Conservation (phyloP, 1,140 invertebrate species). For the Drosophila rhopaloa region DNA sequence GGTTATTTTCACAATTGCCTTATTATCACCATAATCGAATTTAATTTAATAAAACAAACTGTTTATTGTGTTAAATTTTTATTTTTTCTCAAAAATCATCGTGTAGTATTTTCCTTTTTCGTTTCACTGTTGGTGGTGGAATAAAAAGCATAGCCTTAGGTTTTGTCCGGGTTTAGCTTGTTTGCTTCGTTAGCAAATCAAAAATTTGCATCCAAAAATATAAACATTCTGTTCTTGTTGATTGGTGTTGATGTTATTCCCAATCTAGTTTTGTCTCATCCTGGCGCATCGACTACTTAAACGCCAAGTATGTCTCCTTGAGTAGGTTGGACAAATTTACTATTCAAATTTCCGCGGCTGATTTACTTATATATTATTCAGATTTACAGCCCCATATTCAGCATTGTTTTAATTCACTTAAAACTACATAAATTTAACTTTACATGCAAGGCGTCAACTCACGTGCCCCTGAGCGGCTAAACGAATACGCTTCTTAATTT, state of each 20-base stretch:
- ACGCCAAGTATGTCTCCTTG: constrained; percentile 39
- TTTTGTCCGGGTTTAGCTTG: constrained; percentile 12
- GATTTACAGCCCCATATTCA: constrained; percentile 46
- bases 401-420: constrained; percentile 80
- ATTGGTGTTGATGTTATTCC: constrained; percentile 43
- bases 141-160: not conserved
- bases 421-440: constrained; percentile 80
- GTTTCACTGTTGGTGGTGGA: constrained; percentile 2
- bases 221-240: constrained; percentile 64
- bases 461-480: constrained; percentile 69
- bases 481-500: constrained; percentile 32
- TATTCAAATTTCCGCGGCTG: constrained; percentile 70
- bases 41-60: not conserved
- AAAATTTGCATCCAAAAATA: constrained; percentile 72
- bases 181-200: constrained; percentile 70
- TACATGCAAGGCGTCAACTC: constrained; percentile 69
- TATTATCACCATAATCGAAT: not conserved
- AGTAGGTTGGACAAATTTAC: constrained; percentile 59
- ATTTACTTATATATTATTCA: constrained; percentile 68
- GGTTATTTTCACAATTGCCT: not conserved
- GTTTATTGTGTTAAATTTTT: constrained; percentile 12
- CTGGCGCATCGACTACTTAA: constrained; percentile 61
- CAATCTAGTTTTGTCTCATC: constrained; percentile 45
- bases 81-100: not conserved
- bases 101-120: not conserved